Evolutionary conservation across 2,797 vertebrate species (phyloP).

Genomic region (Arctocebus calabarensis): DNA sequence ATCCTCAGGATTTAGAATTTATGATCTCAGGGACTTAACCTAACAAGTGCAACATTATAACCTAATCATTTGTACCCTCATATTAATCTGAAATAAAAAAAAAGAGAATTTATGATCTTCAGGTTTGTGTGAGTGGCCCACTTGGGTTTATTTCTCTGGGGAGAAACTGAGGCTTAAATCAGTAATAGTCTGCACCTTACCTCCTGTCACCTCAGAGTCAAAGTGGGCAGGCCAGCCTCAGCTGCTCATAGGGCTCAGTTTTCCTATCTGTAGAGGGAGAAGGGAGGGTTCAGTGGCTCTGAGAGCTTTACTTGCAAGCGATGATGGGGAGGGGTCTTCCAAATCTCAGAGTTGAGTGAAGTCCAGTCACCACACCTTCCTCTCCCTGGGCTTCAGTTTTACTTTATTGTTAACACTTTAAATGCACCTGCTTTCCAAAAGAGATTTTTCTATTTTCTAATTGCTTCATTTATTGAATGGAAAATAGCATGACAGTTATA

Average conservation of each 20-base stretch:
- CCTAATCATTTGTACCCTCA: too few species aligned
- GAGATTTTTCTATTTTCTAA: not conserved
- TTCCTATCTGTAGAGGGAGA: not conserved
- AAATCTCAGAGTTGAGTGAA: not conserved
- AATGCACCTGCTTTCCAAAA: not conserved
- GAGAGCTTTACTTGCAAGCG: not conserved
- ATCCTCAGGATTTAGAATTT: constrained; percentile 16
- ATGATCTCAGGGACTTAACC: not conserved
- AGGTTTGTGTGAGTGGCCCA: not conserved
- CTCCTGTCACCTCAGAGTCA: too few species aligned
- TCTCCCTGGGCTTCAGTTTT: not conserved
- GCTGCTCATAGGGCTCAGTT: not conserved
- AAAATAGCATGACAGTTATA: not conserved
- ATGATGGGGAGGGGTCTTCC: not conserved
- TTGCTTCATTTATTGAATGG: not conserved
- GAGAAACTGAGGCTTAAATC: not conserved
- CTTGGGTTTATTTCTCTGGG: not conserved
- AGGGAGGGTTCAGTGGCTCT: not conserved
- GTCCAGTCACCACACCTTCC: not conserved
- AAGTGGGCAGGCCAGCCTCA: not conserved
- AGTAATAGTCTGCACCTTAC: not conserved
- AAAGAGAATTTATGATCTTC: not conserved
- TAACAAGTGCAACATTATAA: too few species aligned
- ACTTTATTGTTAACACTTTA: not conserved
- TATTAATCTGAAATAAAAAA: too few species aligned